phyloP scores from a whole-genome alignment of 92 coral and sea anemone genomes.

The Desmophyllum pertusum region DNA sequence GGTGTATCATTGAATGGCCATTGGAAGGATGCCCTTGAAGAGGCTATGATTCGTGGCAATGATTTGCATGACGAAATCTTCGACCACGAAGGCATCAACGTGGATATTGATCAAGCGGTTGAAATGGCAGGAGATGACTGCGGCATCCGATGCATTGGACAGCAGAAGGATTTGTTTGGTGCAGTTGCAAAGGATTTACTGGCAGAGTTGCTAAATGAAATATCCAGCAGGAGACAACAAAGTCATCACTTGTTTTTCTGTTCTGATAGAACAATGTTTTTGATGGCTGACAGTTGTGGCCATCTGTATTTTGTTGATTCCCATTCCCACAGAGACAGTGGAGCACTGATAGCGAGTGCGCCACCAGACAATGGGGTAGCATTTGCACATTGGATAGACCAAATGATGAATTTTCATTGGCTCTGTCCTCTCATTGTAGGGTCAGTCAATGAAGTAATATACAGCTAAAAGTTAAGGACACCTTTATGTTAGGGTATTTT shows the following conservation, averaged over 20 bases:
- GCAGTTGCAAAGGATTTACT: background rate
- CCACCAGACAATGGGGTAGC: background rate
- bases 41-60: background rate
- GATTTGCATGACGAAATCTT: background rate
- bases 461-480: background rate
- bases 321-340: background rate
- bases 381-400: background rate
- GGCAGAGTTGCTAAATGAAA: background rate
- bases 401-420: background rate
- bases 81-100: background rate
- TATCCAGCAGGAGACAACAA: background rate
- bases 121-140: conserved; percentile 16
- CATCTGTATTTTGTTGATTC: background rate
- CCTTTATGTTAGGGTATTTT: too few species aligned
- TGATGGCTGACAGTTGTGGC: too few species aligned
- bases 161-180: background rate
- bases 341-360: background rate
- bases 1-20: background rate
- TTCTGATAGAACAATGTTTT: background rate
- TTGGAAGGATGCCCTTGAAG: background rate
- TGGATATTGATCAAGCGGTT: background rate
- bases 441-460: background rate
- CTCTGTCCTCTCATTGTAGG: background rate
- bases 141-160: background rate
- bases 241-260: background rate